Evolutionary conservation across 2,113 vertebrate genomes (phyloP).

Genomic region (Cavia porcellus): DNA sequence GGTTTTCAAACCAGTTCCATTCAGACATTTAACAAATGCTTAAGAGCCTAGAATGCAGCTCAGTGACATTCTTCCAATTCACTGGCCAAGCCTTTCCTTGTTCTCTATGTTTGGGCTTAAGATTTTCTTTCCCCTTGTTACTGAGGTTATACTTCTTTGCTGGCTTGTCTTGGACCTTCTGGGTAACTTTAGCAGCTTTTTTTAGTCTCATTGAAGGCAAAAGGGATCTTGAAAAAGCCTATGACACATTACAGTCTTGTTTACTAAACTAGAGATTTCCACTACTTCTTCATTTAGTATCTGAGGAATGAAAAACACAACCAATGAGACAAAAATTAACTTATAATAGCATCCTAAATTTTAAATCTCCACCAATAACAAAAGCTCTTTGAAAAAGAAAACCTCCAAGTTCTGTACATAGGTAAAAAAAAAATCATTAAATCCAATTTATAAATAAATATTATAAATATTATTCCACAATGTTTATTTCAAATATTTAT

Average conservation of each 20-base stretch:
- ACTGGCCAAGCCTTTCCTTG: not conserved
- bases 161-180: not conserved
- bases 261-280: not conserved
- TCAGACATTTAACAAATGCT: not conserved
- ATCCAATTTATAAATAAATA: not conserved
- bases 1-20: not conserved
- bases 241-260: not conserved
- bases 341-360: not conserved
- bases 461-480: not conserved
- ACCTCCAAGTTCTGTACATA: not conserved
- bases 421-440: not conserved
- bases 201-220: not conserved
- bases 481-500: too few species aligned
- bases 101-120: not conserved
- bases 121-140: not conserved
- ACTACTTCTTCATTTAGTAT: not conserved
- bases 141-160: not conserved
- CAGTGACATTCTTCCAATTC: not conserved
- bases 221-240: not conserved
- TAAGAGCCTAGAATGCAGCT: not conserved
- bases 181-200: not conserved
- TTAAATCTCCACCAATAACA: constrained; percentile 22
- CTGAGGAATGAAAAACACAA: not conserved
- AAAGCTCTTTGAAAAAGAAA: not conserved
- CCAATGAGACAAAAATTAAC: not conserved